These are phyloP conservation scores for Cryptocephalus primarius DNA, from an alignment of 2,888 invertebrate species.

Conservation along the genomic window DNA sequence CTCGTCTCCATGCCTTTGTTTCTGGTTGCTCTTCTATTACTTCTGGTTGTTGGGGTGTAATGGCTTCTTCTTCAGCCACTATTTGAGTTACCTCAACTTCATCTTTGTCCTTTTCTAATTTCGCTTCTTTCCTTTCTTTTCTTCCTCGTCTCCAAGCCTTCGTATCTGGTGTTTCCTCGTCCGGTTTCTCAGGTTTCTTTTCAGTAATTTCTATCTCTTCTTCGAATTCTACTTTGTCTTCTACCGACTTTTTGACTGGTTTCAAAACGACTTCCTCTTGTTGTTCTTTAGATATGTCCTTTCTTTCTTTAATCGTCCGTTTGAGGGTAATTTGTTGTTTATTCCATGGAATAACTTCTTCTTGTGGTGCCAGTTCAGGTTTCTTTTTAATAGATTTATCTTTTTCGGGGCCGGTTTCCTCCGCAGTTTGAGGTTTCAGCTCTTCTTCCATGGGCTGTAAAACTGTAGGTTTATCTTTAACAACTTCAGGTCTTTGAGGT, in stretches of 20 bases:
- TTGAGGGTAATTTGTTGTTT: constrained; percentile 49
- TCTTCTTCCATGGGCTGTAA: too few relatives aligned
- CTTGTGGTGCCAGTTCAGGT: constrained; percentile 30
- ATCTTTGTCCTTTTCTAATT: not conserved
- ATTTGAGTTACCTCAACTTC: not conserved
- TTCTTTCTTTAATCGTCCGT: constrained; percentile 31
- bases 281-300: constrained; percentile 47
- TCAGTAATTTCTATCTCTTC: constrained; percentile 20
- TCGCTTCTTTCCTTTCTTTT: not conserved
- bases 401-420: too few relatives aligned
- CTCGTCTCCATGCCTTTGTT: not conserved
- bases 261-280: constrained; percentile 34
- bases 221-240: constrained; percentile 10
- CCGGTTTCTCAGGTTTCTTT: constrained; percentile 20
- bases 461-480: constrained; percentile 1
- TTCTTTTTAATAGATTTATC: too few relatives aligned
- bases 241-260: constrained; percentile 19
- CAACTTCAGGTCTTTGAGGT: not conserved
- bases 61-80: not conserved
- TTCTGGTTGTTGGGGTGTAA: not conserved
- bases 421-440: too few relatives aligned
- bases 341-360: constrained; percentile 42
- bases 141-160: constrained; percentile 4
- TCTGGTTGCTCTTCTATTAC: not conserved
- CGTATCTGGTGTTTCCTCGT: not conserved